Evolutionary conservation across 2,797 vertebrate species (phyloP), one percentile per base, ranked within the genome.

Genomic region (Pseudochromis fuscus): DNA sequence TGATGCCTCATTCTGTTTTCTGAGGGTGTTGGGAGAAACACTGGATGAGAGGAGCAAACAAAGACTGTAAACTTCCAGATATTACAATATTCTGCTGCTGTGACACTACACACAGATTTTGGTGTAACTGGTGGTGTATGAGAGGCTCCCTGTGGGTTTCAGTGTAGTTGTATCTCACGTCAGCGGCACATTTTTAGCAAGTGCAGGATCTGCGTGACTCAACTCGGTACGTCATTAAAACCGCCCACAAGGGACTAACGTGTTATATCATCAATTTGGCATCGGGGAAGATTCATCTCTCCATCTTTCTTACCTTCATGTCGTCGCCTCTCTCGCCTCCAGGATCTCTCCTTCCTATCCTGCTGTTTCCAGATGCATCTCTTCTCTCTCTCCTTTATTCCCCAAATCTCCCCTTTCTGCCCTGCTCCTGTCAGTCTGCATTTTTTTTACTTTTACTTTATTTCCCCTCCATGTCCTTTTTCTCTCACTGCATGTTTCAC

Each of bases 161-260:
- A 15, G 23, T 7, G 0, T 5, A 46, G 31, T 31, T 19, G 37
- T 1, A 10, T 25, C 45, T 55, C 65, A 55, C 28, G 9, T 55
- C n/a, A n/a, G n/a, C n/a, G n/a, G n/a, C n/a, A n/a, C n/a, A n/a
- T 33, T 44, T 74, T 61, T 33, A 51, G 30, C 28, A 27, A 33
- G 53, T 18, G 52, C 75, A 33, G 30, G 48, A 53, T 65, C 35
- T 7, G 49, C 53, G 69, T 75, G 77, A 80, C 38, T n/a, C n/a
- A 56, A 10, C 59, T 16, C 45, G 23, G 3, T 61, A 56, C 52
- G 16, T 80, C 72, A 63, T 75, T 62, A 62, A 62, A 66, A 65
- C 16, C 76, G 33, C 35, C 52, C n/a, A n/a, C n/a, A 4, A 16
- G 69, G 48, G 64, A 53, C 31, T 12, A 49, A 69, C 33, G 7